Percentiles rank a stretch among this genome's conserved stretches.
These are phyloP conservation scores for Dryobates pubescens DNA, from an alignment of 2,797 vertebrate species.

Conservation along the genomic window DNA sequence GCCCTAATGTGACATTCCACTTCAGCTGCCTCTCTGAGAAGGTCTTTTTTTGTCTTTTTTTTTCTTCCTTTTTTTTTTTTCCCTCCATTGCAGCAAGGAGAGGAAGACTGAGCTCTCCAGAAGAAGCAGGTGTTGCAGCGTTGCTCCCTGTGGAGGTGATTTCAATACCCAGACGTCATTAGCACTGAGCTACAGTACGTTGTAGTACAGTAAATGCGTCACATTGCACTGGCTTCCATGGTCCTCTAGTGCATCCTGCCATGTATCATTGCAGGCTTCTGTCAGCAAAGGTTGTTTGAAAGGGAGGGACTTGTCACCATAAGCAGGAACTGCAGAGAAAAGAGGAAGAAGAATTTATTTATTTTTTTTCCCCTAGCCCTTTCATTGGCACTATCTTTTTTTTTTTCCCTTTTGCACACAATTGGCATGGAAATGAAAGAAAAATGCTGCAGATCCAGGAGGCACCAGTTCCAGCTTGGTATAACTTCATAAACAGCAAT, in stretches of 20 bases:
- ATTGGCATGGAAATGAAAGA: background rate
- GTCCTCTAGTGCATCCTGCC: constrained; percentile 59
- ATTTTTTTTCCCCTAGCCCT: rapidly evolving
- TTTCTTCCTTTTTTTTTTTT: background rate
- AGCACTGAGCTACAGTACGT: constrained; percentile 66
- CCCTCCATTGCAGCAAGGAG: constrained; percentile 17
- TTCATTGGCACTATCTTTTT: rapidly evolving
- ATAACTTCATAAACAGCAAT: background rate
- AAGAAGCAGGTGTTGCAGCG: constrained; percentile 70
- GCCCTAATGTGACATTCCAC: constrained; percentile 49
- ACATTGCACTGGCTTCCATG: constrained; percentile 40
- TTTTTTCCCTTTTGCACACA: background rate
- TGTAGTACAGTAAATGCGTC: constrained; percentile 70
- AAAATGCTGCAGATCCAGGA: background rate
- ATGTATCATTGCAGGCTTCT: constrained; percentile 56
- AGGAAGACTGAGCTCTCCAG: constrained; percentile 31
- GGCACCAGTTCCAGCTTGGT: background rate
- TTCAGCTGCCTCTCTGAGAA: constrained; percentile 33
- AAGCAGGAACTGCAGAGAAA: constrained; percentile 17
- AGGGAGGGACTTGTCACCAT: constrained; percentile 32
- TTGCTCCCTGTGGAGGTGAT: constrained; percentile 67
- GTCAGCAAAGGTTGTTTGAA: constrained; percentile 77
- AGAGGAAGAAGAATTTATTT: background rate
- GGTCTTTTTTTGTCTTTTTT: background rate
- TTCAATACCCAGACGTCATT: constrained; percentile 73